Evolutionary conservation across 2,113 vertebrate species (phyloP).

Genomic region (Lynx canadensis): DNA sequence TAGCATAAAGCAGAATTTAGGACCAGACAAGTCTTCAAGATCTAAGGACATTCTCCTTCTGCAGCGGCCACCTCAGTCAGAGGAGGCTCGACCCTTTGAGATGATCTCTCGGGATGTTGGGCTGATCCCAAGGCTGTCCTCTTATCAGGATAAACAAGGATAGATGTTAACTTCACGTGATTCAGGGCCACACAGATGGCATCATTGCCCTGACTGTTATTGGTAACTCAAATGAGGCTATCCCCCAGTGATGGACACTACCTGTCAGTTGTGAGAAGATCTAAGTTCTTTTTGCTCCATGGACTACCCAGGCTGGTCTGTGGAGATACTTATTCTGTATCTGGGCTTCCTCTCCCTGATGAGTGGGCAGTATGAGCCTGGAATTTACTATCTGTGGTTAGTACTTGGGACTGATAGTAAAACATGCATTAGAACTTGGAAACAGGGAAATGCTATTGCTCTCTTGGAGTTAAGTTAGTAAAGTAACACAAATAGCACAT

Average conservation of each 20-base stretch:
- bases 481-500: neutral
- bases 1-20: neutral
- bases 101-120: neutral
- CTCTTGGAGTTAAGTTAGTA: neutral
- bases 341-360: neutral
- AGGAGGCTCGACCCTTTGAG: neutral
- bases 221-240: neutral
- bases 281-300: neutral
- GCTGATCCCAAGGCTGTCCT: neutral
- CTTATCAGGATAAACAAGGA: neutral
- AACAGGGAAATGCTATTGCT: neutral
- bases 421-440: neutral
- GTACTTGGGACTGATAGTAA: neutral
- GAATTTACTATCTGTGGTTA: neutral
- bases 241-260: neutral
- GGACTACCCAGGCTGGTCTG: neutral
- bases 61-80: neutral
- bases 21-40: neutral
- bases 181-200: fast-evolving
- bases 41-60: neutral
- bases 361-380: neutral
- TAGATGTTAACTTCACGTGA: fast-evolving
- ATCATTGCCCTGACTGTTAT: too few species aligned
- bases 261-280: neutral
- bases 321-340: neutral